Conservation (phyloP, 2,888 invertebrate genomes). For the Noctuana brunneofusca region DNA sequence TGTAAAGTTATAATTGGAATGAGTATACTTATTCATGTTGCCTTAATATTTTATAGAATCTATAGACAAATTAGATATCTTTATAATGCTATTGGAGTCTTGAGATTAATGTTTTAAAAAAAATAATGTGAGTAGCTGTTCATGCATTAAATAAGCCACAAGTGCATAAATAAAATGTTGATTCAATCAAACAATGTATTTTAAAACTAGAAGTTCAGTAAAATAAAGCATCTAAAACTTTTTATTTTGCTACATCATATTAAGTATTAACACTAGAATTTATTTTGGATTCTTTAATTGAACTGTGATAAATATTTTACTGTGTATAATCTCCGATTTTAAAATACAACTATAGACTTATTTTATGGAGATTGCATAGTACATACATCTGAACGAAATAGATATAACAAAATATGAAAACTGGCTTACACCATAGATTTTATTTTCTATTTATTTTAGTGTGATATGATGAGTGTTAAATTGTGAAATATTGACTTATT, state of each 20-base stretch:
- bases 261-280: too few species aligned
- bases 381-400: not conserved
- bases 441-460: conserved; percentile 22
- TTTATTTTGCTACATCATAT: not conserved
- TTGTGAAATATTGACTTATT: conserved; percentile 29
- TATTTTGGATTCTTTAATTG: conserved; percentile 34
- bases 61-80: too few species aligned
- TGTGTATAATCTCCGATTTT: conserved; percentile 36
- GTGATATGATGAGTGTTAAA: conserved; percentile 23
- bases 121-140: too few species aligned
- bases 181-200: too few species aligned
- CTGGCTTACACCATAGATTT: conserved; percentile 26
- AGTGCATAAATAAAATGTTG: too few species aligned
- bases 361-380: not conserved
- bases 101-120: too few species aligned
- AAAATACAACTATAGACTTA: not conserved
- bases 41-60: too few species aligned
- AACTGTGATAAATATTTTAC: conserved; percentile 49
- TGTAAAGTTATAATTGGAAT: conserved; percentile 12
- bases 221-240: too few species aligned
- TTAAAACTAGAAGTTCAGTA: too few species aligned
- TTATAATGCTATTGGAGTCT: too few species aligned
- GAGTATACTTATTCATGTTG: too few species aligned
- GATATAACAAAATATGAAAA: not conserved
- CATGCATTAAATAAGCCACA: too few species aligned